Evolutionary conservation across 1,140 invertebrate species (phyloP).

Genomic region (Aleiodes sp.): DNA sequence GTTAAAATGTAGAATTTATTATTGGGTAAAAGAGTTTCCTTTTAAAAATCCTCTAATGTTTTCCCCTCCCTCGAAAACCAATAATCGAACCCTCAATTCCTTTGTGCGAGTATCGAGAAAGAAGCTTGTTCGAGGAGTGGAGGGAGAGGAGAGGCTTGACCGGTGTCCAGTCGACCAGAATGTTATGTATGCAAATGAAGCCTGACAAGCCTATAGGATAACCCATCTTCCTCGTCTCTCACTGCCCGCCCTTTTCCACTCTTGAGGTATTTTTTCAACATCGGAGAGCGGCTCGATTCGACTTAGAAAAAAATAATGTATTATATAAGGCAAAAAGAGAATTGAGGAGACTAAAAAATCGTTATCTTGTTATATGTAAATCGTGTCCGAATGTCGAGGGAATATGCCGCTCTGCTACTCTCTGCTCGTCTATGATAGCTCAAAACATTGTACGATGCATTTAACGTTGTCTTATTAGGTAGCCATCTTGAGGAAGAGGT

Average conservation of each 20-base stretch:
- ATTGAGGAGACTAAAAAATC: constrained; percentile 51
- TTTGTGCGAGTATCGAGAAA: too few species aligned
- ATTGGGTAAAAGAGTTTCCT: too few species aligned
- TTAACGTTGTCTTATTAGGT: too few species aligned
- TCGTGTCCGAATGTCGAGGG: constrained; percentile 35
- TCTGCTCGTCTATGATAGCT: constrained; percentile 17
- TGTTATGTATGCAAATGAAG: constrained; percentile 67
- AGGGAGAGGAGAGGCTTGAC: constrained; percentile 54
- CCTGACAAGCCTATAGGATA: constrained; percentile 58
- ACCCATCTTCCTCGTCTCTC: constrained; percentile 36
- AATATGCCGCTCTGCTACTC: constrained; percentile 40
- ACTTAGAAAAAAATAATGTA: constrained; percentile 52
- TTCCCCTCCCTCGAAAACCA: too few species aligned
- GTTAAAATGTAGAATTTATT: too few species aligned
- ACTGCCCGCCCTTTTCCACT: constrained; percentile 34
- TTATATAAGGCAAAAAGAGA: constrained; percentile 52
- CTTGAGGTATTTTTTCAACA: constrained; percentile 4
- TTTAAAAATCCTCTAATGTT: too few species aligned
- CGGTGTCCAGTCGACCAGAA: constrained; percentile 65
- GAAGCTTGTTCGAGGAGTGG: not conserved
- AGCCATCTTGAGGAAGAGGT: too few species aligned
- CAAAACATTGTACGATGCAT: not conserved
- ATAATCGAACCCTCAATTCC: too few species aligned
- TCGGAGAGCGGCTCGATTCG: constrained; percentile 46
- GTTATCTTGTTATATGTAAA: constrained; percentile 64